These are phyloP conservation scores for Uria lomvia DNA, from an alignment of 2,113 vertebrate genomes.

Conservation along the genomic window DNA sequence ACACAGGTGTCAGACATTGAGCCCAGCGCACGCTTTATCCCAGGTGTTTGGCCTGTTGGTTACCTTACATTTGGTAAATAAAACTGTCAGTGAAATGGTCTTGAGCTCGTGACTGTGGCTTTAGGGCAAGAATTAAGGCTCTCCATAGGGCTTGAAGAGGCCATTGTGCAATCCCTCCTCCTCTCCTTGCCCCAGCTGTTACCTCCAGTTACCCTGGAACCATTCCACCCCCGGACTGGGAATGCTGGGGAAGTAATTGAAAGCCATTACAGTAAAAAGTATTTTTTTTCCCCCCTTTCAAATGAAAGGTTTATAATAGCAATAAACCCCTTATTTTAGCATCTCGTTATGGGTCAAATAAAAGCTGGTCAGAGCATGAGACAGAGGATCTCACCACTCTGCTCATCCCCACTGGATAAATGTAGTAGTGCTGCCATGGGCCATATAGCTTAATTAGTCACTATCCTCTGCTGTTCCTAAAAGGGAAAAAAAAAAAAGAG, in stretches of 20 bases:
- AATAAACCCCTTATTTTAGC: constrained; percentile 59
- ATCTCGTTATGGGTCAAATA: constrained; percentile 59
- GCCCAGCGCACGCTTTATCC: neutral
- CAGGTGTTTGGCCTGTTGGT: neutral
- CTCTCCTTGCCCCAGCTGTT: neutral
- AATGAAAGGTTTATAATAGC: constrained; percentile 66
- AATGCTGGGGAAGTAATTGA: constrained; percentile 22
- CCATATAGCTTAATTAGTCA: constrained; percentile 73
- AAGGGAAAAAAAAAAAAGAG: neutral
- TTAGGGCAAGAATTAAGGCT: constrained; percentile 5
- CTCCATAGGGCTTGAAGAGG: neutral
- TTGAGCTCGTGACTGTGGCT: neutral
- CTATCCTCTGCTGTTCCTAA: constrained; percentile 53
- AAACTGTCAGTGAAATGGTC: neutral
- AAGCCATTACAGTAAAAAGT: constrained; percentile 23
- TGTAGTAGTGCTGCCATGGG: constrained; percentile 57
- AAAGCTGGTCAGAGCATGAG: constrained; percentile 35
- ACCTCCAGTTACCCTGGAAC: neutral
- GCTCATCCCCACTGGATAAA: constrained; percentile 59
- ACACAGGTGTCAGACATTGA: neutral
- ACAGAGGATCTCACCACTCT: constrained; percentile 16
- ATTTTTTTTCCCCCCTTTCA: neutral
- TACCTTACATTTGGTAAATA: neutral
- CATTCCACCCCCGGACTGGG: neutral
- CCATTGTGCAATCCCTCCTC: neutral